Percentiles rank a stretch among this genome's conserved stretches.
These are phyloP conservation scores for Lamellibrachia luymesi DNA, from an alignment of 1,140 invertebrate species.

Conservation along the genomic window DNA sequence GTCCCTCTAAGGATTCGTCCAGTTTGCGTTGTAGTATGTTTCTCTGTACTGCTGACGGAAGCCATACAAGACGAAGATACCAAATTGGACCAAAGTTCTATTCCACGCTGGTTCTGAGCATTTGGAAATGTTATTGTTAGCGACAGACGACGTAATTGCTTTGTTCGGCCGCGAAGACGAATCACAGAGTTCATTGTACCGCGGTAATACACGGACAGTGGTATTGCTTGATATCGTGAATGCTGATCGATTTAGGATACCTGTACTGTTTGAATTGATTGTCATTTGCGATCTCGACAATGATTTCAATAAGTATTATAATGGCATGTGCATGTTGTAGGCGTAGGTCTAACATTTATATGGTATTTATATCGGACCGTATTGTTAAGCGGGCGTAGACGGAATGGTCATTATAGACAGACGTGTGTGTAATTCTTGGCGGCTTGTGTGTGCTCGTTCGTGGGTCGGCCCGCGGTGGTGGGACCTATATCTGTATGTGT, in stretches of 20 bases:
- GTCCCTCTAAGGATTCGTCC: neutral
- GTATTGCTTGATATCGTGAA: neutral
- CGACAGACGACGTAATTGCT: neutral
- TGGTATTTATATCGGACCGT: neutral
- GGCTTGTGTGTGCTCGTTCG: neutral
- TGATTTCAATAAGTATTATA: neutral
- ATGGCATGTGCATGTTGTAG: neutral
- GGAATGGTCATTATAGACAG: too few relatives aligned
- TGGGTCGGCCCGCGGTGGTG: neutral
- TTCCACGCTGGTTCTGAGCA: neutral
- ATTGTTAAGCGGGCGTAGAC: neutral
- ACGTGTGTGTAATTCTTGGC: too few relatives aligned
- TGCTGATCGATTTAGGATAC: neutral
- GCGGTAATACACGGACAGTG: neutral
- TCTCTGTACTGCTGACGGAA: too few relatives aligned
- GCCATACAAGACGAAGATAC: too few relatives aligned
- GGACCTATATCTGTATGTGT: neutral
- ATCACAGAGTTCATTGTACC: neutral
- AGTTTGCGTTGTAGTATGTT: too few relatives aligned
- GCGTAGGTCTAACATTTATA: neutral
- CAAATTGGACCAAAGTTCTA: neutral
- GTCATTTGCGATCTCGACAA: neutral
- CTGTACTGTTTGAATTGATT: neutral
- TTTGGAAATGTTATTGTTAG: neutral
- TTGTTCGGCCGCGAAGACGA: neutral